These are phyloP conservation scores for Megamerina dolium DNA, from an alignment of 2,888 invertebrate species.

Conservation along the genomic window DNA sequence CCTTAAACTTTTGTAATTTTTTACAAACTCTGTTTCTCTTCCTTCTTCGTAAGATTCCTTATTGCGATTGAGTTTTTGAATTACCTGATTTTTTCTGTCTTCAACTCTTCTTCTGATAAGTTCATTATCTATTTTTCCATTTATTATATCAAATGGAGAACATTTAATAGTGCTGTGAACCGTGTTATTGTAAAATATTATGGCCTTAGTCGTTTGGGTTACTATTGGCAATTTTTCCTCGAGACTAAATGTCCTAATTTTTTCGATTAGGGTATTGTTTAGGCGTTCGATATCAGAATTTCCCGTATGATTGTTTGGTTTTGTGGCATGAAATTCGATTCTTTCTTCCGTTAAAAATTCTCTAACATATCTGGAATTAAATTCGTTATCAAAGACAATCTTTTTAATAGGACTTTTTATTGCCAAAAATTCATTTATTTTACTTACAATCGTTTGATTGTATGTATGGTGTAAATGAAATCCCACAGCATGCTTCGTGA, in stretches of 20 bases:
- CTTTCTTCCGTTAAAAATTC: slow-evolving; percentile 1
- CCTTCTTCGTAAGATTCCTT: slow-evolving; percentile 1
- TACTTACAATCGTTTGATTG: slow-evolving; percentile 3
- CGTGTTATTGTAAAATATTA: slow-evolving; percentile 4
- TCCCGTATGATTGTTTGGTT: slow-evolving; percentile 12
- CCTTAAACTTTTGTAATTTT: slow-evolving; percentile 10
- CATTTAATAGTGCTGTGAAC: slow-evolving; percentile 4
- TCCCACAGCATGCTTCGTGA: slow-evolving; percentile 10
- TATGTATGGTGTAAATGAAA: slow-evolving; percentile 9
- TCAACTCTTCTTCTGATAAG: background rate
- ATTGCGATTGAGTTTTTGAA: slow-evolving; percentile 1
- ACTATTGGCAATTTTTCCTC: slow-evolving; percentile 7
- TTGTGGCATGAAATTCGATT: slow-evolving; percentile 7
- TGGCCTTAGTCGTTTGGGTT: slow-evolving; percentile 4
- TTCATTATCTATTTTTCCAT: background rate
- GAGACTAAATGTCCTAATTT: slow-evolving; percentile 5
- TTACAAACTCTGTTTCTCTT: slow-evolving; percentile 7
- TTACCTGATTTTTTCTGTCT: background rate
- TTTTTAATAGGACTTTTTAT: slow-evolving; percentile 8
- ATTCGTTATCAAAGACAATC: slow-evolving; percentile 14
- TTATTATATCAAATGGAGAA: slow-evolving; percentile 2
- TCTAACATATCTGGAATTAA: slow-evolving; percentile 11
- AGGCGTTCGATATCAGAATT: slow-evolving; percentile 7
- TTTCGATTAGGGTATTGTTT: slow-evolving; percentile 9
- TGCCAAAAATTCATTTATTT: slow-evolving; percentile 11